Base-by-base conservation (phyloP, 2,797 vertebrate genomes). In the Clarias platycephalus region DNA sequence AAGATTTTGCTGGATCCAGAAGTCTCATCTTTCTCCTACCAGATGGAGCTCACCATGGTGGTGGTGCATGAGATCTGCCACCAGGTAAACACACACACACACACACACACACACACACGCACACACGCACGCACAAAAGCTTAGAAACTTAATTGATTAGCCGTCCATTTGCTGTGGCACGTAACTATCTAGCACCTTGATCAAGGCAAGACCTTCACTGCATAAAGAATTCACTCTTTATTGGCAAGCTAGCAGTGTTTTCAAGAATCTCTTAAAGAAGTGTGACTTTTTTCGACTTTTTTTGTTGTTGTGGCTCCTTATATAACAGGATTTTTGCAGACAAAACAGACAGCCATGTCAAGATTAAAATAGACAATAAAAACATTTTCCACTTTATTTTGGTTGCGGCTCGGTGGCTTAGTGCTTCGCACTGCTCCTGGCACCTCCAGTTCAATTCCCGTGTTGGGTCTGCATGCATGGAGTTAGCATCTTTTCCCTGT, bases 41-140 rank as follows among this genome's bases (percentile, higher is more conserved):
- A 97, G 90, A 96, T 99, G 96, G 97, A 99, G 93, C 96, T 99
- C 92, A 99, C 97, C 89, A 99, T 99, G 97, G 97, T 99, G 92
- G 97, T 99, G 90, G 97, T 98, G 84, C 98, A 99, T 85, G 97
- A 99, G 88, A 96, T 99, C 84, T 98, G 97, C 84, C 97, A 99
- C 90, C 96, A 97, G 96, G 96, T 97, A 96, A 93, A 84, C 13
- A 31, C 22, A 78, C 72, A 53, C 9, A 72, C 31, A 67, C 53
- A 8, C 40, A 2, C 3, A 85, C 13, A 53, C 22, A 60, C 72
- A 83, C 5, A 26, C 18, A 84, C 13, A 31, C 22, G 75, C 72
- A 53, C 9, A 72, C 31, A 67, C 53, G 5, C 40, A 2, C 3
- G 85, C 13, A 53, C 70, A 16, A 26, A 9, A 37, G 67, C 31